A percentile compares a stretch with the other conserved stretches of the same genome.
Conservation (phyloP, 2,888 invertebrate genomes). For the Melieria picta region DNA sequence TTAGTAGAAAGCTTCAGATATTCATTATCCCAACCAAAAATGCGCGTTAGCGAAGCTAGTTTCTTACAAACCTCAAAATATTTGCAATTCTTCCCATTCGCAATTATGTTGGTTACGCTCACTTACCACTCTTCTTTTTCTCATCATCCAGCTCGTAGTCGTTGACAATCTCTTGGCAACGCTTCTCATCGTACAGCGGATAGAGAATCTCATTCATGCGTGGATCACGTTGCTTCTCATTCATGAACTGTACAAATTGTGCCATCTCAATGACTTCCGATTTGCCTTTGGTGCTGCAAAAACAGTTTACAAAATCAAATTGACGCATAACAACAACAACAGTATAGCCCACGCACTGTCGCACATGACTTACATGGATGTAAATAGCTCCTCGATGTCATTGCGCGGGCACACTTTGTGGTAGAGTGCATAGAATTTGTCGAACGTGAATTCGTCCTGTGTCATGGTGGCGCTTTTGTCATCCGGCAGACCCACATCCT, state of each 20-base stretch:
- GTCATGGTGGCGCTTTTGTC: conserved; percentile 97
- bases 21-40: neutral
- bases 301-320: neutral
- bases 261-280: conserved; percentile 86
- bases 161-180: conserved; percentile 91
- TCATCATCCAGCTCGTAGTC: conserved; percentile 91
- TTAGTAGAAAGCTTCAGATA: no score
- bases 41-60: neutral
- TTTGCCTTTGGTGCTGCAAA: conserved; percentile 85
- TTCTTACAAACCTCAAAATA: neutral
- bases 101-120: conserved; percentile 8
- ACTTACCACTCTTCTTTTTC: conserved; percentile 53
- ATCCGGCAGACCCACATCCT: conserved; percentile 91
- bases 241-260: conserved; percentile 91
- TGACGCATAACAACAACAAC: neutral
- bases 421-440: conserved; percentile 97
- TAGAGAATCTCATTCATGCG: conserved; percentile 98
- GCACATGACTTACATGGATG: conserved; percentile 83
- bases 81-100: neutral
- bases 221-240: conserved; percentile 98
- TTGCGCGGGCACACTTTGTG: conserved; percentile 99
- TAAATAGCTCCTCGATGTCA: conserved; percentile 97
- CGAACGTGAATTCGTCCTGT: conserved; percentile 94
- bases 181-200: conserved; percentile 94
- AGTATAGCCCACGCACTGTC: neutral